phyloP scores from a whole-genome alignment of 2,113 vertebrate species.

The Microtus oregoni region DNA sequence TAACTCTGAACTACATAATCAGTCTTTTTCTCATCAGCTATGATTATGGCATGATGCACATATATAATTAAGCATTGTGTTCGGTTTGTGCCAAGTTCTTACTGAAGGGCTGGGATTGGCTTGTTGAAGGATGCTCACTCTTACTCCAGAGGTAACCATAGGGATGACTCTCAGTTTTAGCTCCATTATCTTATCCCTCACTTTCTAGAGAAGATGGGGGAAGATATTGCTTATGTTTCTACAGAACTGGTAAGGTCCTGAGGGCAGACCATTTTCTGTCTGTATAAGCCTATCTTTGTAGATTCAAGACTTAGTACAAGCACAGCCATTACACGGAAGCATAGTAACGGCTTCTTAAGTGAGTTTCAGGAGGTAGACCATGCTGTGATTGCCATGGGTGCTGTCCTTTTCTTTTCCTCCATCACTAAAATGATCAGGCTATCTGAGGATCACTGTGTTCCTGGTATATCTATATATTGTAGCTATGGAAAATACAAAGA shows the following conservation, averaged over 20 bases:
- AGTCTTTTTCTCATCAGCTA: not conserved
- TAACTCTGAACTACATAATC: not conserved
- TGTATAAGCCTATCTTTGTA: not conserved
- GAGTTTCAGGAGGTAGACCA: not conserved
- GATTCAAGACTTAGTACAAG: not conserved
- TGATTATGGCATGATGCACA: not conserved
- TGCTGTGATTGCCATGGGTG: not conserved
- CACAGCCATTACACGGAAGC: accelerated
- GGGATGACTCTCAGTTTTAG: not conserved
- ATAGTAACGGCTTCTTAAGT: not conserved
- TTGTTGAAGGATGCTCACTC: not conserved
- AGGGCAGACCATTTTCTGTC: not conserved
- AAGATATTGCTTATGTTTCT: not conserved
- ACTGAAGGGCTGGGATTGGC: not conserved
- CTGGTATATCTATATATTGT: too few relatives aligned
- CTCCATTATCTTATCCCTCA: not conserved
- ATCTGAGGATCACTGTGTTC: not conserved
- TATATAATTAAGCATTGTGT: not conserved
- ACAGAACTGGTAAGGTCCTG: not conserved
- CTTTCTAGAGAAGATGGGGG: not conserved
- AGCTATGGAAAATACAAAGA: not conserved
- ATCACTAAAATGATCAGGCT: not conserved
- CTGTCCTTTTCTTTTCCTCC: not conserved
- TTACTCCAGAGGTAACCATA: not conserved
- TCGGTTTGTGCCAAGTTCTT: not conserved